Conservation (phyloP, 1,140 invertebrate genomes). For the Chlorops oryzae region DNA sequence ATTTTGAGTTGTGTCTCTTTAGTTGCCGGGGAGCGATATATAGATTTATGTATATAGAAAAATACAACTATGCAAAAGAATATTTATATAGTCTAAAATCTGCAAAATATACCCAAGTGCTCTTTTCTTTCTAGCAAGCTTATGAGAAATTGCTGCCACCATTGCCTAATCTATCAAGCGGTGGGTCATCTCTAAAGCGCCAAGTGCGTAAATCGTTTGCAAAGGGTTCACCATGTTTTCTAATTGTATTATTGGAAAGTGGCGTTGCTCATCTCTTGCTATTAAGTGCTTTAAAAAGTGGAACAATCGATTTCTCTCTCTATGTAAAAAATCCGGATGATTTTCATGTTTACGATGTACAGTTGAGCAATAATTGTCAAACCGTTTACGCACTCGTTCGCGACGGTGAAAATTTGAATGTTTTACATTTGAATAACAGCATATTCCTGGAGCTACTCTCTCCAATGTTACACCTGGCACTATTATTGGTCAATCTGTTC, state of each 20-base stretch:
- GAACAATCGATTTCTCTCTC: conserved; percentile 59
- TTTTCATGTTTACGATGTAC: conserved; percentile 56
- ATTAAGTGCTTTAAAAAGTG: conserved; percentile 78
- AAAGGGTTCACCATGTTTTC: conserved; percentile 66
- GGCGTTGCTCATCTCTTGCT: conserved; percentile 70
- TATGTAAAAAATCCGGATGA: conserved; percentile 52
- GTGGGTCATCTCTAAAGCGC: conserved; percentile 51
- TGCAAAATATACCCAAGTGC: too few relatives aligned
- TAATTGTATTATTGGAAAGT: conserved; percentile 70
- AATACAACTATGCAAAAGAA: too few relatives aligned
- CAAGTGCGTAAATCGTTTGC: conserved; percentile 60
- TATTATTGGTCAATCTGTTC: conserved; percentile 65
- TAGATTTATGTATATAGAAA: too few relatives aligned
- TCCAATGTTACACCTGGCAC: conserved; percentile 64
- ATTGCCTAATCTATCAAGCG: conserved; percentile 44
- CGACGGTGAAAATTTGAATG: conserved; percentile 50
- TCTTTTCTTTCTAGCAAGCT: conserved; percentile 50
- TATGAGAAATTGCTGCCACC: conserved; percentile 52
- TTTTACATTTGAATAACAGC: conserved; percentile 59
- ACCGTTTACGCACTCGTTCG: conserved; percentile 54
- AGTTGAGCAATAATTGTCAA: conserved; percentile 57
- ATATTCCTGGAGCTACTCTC: conserved; percentile 60
- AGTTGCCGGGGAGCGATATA: too few relatives aligned
- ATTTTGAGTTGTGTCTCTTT: too few relatives aligned
- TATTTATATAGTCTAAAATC: too few relatives aligned